Percentiles rank a stretch among this genome's conserved stretches.
Evolutionary conservation across 2,888 invertebrate species (phyloP).

Genomic region (Catocala fraxini): DNA sequence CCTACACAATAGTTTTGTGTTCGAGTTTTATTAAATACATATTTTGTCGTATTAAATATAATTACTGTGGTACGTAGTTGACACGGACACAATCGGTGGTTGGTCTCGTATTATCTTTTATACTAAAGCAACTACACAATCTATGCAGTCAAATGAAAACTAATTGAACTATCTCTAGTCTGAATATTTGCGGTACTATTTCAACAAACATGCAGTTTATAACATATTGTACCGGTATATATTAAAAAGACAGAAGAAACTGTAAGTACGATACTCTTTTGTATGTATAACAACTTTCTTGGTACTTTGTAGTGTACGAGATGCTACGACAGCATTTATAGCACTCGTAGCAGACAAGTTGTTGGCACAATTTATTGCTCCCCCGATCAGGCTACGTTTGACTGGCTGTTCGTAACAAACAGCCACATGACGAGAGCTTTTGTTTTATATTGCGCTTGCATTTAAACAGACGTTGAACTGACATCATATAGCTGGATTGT

Average conservation of each 20-base stretch:
- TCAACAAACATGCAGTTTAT: too few relatives aligned
- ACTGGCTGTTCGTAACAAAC: conserved; percentile 44
- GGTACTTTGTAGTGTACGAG: conserved; percentile 49
- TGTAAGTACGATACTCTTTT: too few relatives aligned
- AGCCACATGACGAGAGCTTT: conserved; percentile 32
- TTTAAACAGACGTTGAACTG: conserved; percentile 16
- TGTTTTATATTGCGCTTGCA: conserved; percentile 25
- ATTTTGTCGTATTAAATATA: too few relatives aligned
- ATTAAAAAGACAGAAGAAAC: too few relatives aligned
- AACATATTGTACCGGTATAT: too few relatives aligned
- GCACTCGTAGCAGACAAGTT: conserved; percentile 55
- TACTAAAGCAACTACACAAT: too few relatives aligned
- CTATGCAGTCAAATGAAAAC: too few relatives aligned
- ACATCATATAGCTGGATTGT: neutral
- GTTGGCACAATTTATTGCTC: conserved; percentile 63
- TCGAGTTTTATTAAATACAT: neutral
- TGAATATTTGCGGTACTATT: too few relatives aligned
- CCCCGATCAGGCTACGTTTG: conserved; percentile 54
- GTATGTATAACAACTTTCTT: conserved; percentile 1
- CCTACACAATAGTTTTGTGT: neutral
- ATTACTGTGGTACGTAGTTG: too few relatives aligned
- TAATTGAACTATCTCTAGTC: too few relatives aligned
- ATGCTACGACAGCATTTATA: conserved; percentile 43
- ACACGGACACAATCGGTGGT: too few relatives aligned
- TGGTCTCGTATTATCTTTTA: too few relatives aligned